phyloP scores from a whole-genome alignment of 2,113 vertebrate genomes.

The Corythoichthys haematopterus region DNA sequence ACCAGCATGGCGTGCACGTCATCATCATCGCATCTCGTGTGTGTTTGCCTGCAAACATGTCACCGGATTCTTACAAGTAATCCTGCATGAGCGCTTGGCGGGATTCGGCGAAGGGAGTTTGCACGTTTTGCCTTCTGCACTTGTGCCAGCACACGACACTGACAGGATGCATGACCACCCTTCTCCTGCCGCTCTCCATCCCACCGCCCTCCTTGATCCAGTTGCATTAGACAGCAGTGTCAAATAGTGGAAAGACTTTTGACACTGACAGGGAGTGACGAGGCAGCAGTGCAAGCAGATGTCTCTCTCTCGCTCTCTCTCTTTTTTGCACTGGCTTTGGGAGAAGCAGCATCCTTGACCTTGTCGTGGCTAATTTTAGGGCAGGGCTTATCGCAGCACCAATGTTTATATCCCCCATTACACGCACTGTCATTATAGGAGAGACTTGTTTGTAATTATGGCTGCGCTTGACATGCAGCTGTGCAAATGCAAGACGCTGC shows the following conservation, averaged over 20 bases:
- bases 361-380: conserved; percentile 67
- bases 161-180: conserved; percentile 24
- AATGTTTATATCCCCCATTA: conserved; percentile 70
- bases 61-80: conserved; percentile 35
- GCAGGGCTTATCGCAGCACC: conserved; percentile 55
- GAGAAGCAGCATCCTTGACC: conserved; percentile 63
- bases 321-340: conserved; percentile 44
- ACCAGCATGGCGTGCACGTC: conserved; percentile 33
- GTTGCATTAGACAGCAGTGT: conserved; percentile 53
- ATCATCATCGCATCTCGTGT: conserved; percentile 27
- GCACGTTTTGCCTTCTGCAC: not conserved
- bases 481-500: conserved; percentile 16
- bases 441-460: conserved; percentile 54
- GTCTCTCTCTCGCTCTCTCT: conserved; percentile 39
- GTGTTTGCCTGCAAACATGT: conserved; percentile 31
- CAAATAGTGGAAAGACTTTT: conserved; percentile 55
- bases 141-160: not conserved
- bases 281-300: conserved; percentile 57
- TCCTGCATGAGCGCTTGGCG: conserved; percentile 41
- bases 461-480: conserved; percentile 17
- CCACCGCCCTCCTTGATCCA: conserved; percentile 27
- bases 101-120: conserved; percentile 15
- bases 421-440: conserved; percentile 62
- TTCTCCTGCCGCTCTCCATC: conserved; percentile 7
- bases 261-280: conserved; percentile 65